Conservation (phyloP, 2,888 invertebrate genomes). For the Coelopa pilipes region DNA sequence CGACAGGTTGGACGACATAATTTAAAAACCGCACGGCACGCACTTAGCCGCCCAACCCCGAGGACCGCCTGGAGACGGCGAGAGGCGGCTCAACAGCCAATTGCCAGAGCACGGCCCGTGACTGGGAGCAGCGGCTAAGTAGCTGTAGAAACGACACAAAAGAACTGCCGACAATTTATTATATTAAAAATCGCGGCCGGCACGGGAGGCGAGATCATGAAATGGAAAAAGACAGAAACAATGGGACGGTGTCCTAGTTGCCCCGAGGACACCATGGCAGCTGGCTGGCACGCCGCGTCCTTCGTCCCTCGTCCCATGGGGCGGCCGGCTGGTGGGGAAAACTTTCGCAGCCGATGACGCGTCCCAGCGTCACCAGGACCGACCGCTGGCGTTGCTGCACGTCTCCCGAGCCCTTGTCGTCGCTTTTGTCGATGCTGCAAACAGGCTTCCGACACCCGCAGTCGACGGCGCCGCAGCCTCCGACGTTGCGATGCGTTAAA, state of each 20-base stretch:
- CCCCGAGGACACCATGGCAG: constrained; percentile 26
- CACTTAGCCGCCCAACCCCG: constrained; percentile 5
- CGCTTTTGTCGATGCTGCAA: constrained; percentile 4
- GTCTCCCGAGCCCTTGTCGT: not conserved
- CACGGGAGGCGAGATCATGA: no score
- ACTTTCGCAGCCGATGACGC: constrained; percentile 37
- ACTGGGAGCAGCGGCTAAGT: constrained; percentile 43
- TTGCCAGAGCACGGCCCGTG: not conserved
- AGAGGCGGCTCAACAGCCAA: not conserved
- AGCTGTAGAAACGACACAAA: constrained; percentile 55
- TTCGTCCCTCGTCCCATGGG: not conserved
- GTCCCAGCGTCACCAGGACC: constrained; percentile 37
- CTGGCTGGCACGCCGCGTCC: constrained; percentile 3
- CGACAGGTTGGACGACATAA: constrained; percentile 35
- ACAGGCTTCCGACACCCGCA: constrained; percentile 13
- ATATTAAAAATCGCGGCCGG: constrained; percentile 39
- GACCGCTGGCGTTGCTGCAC: not conserved
- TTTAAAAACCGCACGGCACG: constrained; percentile 29
- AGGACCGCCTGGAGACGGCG: not conserved
- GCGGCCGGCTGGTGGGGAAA: not conserved
- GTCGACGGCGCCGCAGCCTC: not conserved
- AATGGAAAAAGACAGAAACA: constrained; percentile 42
- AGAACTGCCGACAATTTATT: constrained; percentile 57
- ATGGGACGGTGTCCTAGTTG: constrained; percentile 17
- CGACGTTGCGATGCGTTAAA: constrained; percentile 21